Evolutionary conservation across 2,888 invertebrate genomes (phyloP), one percentile per base, ranked within the genome.

Genomic region (Drosophila paramelanica): DNA sequence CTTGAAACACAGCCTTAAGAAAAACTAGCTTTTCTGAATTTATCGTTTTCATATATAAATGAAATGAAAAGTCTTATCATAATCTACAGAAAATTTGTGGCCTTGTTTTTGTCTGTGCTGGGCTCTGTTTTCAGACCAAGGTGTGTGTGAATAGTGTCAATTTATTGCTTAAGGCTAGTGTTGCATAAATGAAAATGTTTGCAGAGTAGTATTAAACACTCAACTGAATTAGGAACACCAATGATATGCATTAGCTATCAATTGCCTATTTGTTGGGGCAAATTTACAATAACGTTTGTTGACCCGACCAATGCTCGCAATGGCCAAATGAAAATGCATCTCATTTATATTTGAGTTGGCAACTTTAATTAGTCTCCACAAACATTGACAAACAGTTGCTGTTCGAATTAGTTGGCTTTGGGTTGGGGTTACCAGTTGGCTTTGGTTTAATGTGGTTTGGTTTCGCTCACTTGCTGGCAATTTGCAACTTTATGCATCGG

Each of bases 341-440:
- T 77, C 67, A 77, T 77, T 76, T 65, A 55, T 77, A 61, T 76
- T 81, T 73, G 57, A 64, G 62, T 67, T 62, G 20, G 41, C 67
- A 61, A 62, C 74, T 66, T 79, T 81, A 83, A 83, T 83, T 83
- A 83, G 79, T 62, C 69, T 66, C 62, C 66, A 68, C 67, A 79
- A 82, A 73, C 75, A 78, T 80, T 76, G 83, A 67, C 73, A 77
- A 76, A 81, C 69, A 76, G 71, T 38, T 38, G 43, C 42, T 36
- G 59, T 47, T 49, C 58, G 41, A 55, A 4, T n/a, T 46, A 45
- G 41, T 55, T 33, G 62, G 67, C 38, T 52, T 23, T 3, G 23
- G 23, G 23, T 23, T 65, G n/a, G 23, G 50, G 53, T 31, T 38
- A 50, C 27, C 60, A 38, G 46, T 43, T 38, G 46, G 53, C 43